Base-by-base conservation (phyloP, 2,797 vertebrate species). In the Hemitrygon akajei region DNA sequence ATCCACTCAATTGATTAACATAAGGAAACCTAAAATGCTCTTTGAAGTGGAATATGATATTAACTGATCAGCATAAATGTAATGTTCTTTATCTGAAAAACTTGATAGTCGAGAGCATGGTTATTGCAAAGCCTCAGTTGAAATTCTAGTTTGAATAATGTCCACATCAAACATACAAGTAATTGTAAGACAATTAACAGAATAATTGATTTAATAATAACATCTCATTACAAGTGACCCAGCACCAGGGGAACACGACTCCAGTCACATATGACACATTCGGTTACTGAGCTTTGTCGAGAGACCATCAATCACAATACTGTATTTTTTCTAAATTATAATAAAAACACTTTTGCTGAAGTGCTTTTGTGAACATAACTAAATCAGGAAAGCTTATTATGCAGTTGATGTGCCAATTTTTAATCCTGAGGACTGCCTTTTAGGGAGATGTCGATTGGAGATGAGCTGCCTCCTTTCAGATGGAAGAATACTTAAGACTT, bases 191-290 rank as follows among this genome's bases (percentile, higher is more conserved):
- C 69, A 92, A 92, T 92, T 92, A 92, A 92, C 71, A 75, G 91
- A 92, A 92, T 75, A 92, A 92, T 92, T 92, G 91, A 75, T 92
- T 75, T 92, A 92, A 92, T 75, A 75, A 73, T 92, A 75, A 75
- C 71, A 92, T 27, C 86, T 92, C 91, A 92, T 73, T 73, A 56
- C 37, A 92, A 91, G 30, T 73, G 37, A 71, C 89, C 34, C 71
- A 92, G 34, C 34, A 92, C 69, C 66, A 91, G 7, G 75, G 69
- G 69, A 25, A 92, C 34, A 73, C 10, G 56, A 56, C 91, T 92
- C 47, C 69, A 75, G 11, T 92, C 71, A 12, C 69, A 40, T 37
- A 47, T 25, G 40, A 92, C 27, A 56, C 12, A 92, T 92, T 92
- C 40, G 47, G 37, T 75, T 73, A 92, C 91, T 73, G 30, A 92